Evolutionary conservation across 2,797 vertebrate species (phyloP).

Genomic region (Enteromius mattozi): DNA sequence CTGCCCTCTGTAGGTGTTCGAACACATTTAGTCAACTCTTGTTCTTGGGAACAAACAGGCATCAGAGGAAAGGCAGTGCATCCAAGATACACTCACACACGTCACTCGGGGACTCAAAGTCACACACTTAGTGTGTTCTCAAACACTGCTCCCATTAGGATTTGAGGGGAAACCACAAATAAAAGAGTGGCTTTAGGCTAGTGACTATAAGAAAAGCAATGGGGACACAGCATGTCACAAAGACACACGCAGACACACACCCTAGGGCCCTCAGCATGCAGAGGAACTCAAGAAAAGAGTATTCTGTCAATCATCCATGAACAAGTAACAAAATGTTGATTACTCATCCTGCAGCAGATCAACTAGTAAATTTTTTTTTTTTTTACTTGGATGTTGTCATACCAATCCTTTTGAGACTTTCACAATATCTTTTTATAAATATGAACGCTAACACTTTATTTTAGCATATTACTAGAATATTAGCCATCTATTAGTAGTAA

Average conservation of each 20-base stretch:
- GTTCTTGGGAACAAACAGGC: slow-evolving; percentile 42
- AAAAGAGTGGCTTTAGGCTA: slow-evolving; percentile 63
- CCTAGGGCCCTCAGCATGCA: slow-evolving; percentile 46
- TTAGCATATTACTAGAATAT: too few species aligned
- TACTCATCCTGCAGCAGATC: background rate
- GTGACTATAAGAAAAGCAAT: slow-evolving; percentile 51
- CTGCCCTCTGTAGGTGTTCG: slow-evolving; percentile 56
- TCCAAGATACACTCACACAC: slow-evolving; percentile 31
- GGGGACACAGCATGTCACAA: slow-evolving; percentile 49
- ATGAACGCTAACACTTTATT: background rate
- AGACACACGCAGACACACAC: slow-evolving; percentile 37
- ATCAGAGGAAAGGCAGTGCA: slow-evolving; percentile 49
- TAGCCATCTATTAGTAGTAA: too few species aligned
- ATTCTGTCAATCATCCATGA: slow-evolving; percentile 43
- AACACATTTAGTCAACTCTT: background rate
- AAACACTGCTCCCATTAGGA: slow-evolving; percentile 56
- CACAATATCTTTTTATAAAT: background rate
- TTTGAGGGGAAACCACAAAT: slow-evolving; percentile 56
- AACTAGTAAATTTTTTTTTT: background rate
- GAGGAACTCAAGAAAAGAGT: slow-evolving; percentile 25
- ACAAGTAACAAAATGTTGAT: background rate
- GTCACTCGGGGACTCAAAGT: slow-evolving; percentile 40
- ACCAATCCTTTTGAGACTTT: background rate
- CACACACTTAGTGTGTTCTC: slow-evolving; percentile 44
- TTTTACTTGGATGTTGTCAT: background rate